Percentiles rank a stretch among this genome's conserved stretches.
Evolutionary conservation across 2,113 vertebrate genomes (phyloP).

Genomic region (Mirounga angustirostris): DNA sequence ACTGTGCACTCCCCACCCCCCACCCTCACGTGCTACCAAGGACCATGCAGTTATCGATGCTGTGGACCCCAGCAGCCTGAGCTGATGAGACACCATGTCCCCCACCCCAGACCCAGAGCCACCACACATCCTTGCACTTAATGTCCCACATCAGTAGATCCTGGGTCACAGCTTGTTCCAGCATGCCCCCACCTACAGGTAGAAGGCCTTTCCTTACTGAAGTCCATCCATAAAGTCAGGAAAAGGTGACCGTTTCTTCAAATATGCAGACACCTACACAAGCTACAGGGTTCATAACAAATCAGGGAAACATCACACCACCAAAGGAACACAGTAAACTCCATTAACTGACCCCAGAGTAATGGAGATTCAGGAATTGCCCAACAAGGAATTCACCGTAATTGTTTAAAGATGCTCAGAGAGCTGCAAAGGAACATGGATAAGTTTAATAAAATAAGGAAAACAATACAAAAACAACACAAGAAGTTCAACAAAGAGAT

Average conservation of each 20-base stretch:
- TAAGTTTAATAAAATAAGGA: background rate
- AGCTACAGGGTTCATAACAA: background rate
- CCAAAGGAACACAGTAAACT: background rate
- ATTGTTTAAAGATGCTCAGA: background rate
- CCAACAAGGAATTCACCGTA: background rate
- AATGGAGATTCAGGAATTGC: background rate
- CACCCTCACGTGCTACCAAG: background rate
- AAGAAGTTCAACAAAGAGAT: background rate
- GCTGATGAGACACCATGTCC: background rate
- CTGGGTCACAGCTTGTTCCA: background rate
- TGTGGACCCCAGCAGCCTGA: background rate
- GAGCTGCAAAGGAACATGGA: background rate
- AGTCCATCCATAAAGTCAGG: background rate
- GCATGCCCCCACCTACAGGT: background rate
- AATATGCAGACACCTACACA: background rate
- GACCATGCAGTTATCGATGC: background rate
- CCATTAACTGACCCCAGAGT: background rate
- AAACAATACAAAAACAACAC: background rate
- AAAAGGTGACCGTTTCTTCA: background rate
- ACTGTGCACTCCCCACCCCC: background rate
- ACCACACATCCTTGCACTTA: background rate
- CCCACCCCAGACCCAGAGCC: background rate
- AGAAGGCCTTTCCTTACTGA: background rate
- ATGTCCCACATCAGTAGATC: background rate
- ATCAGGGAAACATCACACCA: background rate